Evolutionary conservation across 2,888 invertebrate species (phyloP).

Genomic region (Polymixis lichenea): DNA sequence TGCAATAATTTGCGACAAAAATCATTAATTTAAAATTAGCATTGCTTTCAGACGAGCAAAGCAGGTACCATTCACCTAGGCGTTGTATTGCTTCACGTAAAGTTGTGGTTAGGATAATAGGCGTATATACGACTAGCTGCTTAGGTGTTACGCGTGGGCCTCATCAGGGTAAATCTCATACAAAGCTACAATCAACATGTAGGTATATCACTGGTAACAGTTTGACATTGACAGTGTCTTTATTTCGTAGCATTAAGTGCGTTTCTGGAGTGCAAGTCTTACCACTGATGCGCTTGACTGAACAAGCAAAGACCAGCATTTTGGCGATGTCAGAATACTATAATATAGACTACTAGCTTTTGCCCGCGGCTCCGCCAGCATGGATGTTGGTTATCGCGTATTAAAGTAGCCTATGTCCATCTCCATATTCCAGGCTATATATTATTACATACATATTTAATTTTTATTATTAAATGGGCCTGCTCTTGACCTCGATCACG

Average conservation of each 20-base stretch:
- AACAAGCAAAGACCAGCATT: neutral
- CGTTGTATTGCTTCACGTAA: slow-evolving; percentile 20
- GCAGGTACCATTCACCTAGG: neutral
- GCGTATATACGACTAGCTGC: no score
- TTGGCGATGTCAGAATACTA: neutral
- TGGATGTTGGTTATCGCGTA: no score
- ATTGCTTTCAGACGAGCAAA: slow-evolving; percentile 17
- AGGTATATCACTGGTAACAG: neutral
- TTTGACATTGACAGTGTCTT: neutral
- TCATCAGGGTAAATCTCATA: neutral
- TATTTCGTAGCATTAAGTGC: no score
- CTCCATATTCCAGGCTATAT: no score
- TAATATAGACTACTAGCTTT: neutral
- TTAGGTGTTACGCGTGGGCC: neutral
- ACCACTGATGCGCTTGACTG: neutral
- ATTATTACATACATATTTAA: no score
- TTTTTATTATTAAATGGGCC: no score
- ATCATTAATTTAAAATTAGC: slow-evolving; percentile 55
- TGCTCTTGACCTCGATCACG: no score
- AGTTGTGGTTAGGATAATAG: neutral
- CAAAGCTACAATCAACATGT: no score
- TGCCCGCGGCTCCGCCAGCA: no score
- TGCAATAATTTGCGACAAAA: slow-evolving; percentile 44
- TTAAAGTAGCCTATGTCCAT: no score
- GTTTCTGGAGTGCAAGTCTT: neutral